Base-by-base conservation (phyloP, 2,888 invertebrate genomes). In the Platycheirus rosarum region DNA sequence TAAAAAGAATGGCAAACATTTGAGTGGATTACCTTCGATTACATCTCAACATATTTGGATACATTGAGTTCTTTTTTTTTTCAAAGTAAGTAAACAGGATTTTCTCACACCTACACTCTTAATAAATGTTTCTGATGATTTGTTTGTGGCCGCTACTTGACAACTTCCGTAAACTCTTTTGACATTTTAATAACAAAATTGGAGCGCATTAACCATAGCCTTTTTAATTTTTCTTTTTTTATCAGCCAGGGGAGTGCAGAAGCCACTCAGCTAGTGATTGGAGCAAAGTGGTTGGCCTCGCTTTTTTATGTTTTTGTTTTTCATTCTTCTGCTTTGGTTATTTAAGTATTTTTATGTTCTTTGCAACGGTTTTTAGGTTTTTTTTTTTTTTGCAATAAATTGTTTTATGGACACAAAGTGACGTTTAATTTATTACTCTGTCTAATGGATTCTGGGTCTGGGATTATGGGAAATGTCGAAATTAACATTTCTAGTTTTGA, bases 101-200 rank as follows among this genome's bases (percentile, higher is more conserved):
- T 7, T 7, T 32, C 29, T 32, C 23, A 23, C 23, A 23, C 23
- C 23, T 23, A 8, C 29, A 6, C 2, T 32, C 8, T 32, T 1
- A 32, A 7, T 8, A 32, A 32, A 32, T 32, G 29, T 32, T 32
- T 5, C 23, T 23, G 3, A 4, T 23, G 23, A 23, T 23, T 32
- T 26, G 26, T 1, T 32, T 32, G 29, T 32, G 8, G 8, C 4
- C 8, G 29, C 1, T 32, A 8, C 8, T 32, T 46, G 60, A 46
- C 60, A 60, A 75, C 75, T 68, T 75, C 75, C 66, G 75, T 60
- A 46, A 74, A 44, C 32, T 48, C 74, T 66, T 74, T 66, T 55
- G 73, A 55, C 32, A 51, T 23, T 6, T 23, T 26, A 4, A 26
- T 13, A 32, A 14, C 26, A 14, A 11, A 69, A 66, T 8, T 20